Conservation (phyloP, 2,113 vertebrate species). For the Bambusicola thoracicus region DNA sequence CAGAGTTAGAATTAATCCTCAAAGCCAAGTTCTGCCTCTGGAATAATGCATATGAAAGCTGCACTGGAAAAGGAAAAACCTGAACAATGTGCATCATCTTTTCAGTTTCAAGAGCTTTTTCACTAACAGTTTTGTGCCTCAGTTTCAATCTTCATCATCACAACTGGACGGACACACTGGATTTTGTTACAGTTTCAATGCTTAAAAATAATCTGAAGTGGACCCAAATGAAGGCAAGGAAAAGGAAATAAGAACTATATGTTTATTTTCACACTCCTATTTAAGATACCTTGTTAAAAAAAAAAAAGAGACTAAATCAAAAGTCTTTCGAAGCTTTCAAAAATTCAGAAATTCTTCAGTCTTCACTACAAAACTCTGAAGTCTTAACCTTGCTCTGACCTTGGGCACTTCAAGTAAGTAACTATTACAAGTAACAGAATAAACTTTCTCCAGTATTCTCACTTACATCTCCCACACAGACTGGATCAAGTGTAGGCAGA, state of each 20-base stretch:
- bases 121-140: not conserved
- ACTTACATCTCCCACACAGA: conserved; percentile 99
- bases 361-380: not conserved
- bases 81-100: not conserved
- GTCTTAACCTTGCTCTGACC: not conserved
- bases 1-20: not conserved
- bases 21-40: not conserved
- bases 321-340: not conserved
- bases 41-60: not conserved
- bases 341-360: not conserved
- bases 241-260: not conserved
- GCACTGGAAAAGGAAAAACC: not conserved
- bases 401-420: not conserved
- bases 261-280: not conserved
- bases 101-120: not conserved
- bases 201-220: not conserved
- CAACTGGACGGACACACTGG: not conserved
- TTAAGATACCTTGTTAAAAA: not conserved
- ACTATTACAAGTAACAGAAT: not conserved
- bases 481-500: conserved; percentile 94
- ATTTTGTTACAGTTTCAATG: not conserved
- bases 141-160: not conserved
- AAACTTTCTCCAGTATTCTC: not conserved
- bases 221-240: not conserved
- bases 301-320: not conserved